A percentile compares a stretch with the other conserved stretches of the same genome.
Evolutionary conservation across 2,113 vertebrate genomes (phyloP).

Genomic region (Misgurnus anguillicaudatus): DNA sequence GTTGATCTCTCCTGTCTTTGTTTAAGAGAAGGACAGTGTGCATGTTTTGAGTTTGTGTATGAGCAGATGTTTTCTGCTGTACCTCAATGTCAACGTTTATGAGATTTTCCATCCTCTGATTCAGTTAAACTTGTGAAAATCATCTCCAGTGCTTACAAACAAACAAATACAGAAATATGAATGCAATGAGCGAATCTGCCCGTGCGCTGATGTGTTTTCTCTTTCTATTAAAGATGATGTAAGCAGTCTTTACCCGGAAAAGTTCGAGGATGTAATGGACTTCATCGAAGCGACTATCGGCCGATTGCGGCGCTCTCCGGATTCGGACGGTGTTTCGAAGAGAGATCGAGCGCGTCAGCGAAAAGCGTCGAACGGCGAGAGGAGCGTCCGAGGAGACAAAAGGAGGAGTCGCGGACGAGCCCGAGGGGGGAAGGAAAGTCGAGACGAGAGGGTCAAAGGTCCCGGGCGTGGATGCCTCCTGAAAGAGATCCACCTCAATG

Average conservation of each 20-base stretch:
- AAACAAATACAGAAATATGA: too few species aligned
- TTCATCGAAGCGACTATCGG: conserved; percentile 94
- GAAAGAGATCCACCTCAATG: conserved; percentile 92
- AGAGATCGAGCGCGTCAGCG: conserved; percentile 80
- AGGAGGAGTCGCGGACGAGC: conserved; percentile 70
- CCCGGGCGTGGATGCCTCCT: conserved; percentile 88
- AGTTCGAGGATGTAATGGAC: conserved; percentile 94
- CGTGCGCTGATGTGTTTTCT: conserved; percentile 8
- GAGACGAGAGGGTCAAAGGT: conserved; percentile 65
- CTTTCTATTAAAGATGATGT: conserved; percentile 79
- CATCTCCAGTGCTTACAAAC: background rate
- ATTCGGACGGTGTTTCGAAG: conserved; percentile 69
- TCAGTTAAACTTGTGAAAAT: background rate
- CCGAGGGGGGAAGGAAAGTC: conserved; percentile 70
- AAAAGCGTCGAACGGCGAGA: conserved; percentile 67
- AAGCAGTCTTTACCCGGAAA: conserved; percentile 84
- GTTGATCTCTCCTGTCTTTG: conserved; percentile 47
- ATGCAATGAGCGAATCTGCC: background rate
- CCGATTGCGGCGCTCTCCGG: conserved; percentile 86
- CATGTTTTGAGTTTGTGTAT: conserved; percentile 65
- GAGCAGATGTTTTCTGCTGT: conserved; percentile 57
- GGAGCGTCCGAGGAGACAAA: conserved; percentile 67
- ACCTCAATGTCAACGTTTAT: conserved; percentile 62
- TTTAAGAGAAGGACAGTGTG: conserved; percentile 57
- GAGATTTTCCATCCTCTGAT: conserved; percentile 52